A percentile compares a stretch with the other conserved stretches of the same genome.
phyloP scores from a whole-genome alignment of 2,888 invertebrate genomes.

The Antitype chi region DNA sequence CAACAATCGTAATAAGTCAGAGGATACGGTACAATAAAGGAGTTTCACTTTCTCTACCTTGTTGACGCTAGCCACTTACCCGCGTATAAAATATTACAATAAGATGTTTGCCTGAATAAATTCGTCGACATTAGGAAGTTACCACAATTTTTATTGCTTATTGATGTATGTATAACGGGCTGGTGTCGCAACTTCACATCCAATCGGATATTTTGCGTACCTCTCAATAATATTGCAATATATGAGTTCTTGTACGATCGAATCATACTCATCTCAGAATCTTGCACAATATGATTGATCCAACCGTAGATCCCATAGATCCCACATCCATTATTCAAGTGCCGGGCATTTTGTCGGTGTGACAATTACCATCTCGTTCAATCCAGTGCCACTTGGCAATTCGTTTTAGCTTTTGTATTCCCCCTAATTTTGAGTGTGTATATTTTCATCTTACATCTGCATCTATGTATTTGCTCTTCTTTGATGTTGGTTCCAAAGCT shows the following conservation, averaged over 20 bases:
- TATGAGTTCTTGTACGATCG: constrained; percentile 7
- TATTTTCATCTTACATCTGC: not conserved
- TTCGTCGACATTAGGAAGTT: not conserved
- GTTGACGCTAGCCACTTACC: not conserved
- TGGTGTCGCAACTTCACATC: not conserved
- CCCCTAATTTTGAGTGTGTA: constrained; percentile 9
- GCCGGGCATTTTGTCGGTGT: constrained; percentile 49
- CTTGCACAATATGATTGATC: constrained; percentile 37
- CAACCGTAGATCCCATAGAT: not conserved
- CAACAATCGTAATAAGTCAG: not conserved
- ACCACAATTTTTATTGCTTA: not conserved
- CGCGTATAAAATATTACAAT: not conserved
- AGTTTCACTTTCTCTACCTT: constrained; percentile 18
- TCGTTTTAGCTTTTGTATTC: constrained; percentile 6
- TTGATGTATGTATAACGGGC: not conserved
- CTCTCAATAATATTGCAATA: constrained; percentile 6
- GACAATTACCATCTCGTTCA: constrained; percentile 37
- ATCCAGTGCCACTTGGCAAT: constrained; percentile 16
- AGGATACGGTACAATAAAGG: not conserved
- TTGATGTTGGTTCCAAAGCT: not conserved
- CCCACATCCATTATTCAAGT: constrained; percentile 29
- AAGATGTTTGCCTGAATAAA: not conserved
- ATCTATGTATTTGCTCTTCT: not conserved
- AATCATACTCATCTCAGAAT: constrained; percentile 8
- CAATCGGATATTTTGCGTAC: not conserved